Percentiles rank a stretch among this genome's conserved stretches.
phyloP scores from a whole-genome alignment of 1,140 invertebrate genomes.

The Pomacea maculata region DNA sequence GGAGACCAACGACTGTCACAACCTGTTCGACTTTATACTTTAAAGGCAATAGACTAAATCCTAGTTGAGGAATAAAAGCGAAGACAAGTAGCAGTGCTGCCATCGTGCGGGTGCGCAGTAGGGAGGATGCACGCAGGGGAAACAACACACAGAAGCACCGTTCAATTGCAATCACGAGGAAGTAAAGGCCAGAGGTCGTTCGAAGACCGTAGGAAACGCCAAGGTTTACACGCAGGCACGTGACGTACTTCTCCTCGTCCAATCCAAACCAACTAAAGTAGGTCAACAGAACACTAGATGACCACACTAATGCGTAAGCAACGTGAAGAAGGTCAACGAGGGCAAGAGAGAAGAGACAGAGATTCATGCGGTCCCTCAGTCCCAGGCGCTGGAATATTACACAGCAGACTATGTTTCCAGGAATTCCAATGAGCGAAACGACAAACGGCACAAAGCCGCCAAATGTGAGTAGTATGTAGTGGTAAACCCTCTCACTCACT shows the following conservation, averaged over 20 bases:
- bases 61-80: neutral
- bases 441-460: no score
- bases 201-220: neutral
- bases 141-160: conserved; percentile 1
- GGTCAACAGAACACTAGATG: neutral
- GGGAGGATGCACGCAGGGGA: neutral
- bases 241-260: neutral
- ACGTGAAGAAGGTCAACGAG: neutral
- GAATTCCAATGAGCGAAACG: neutral
- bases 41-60: neutral
- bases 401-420: conserved; percentile 6
- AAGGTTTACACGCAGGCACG: neutral
- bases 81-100: neutral
- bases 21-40: neutral
- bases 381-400: neutral
- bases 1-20: neutral
- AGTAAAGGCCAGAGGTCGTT: neutral
- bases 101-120: neutral
- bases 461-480: no score
- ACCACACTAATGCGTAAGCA: neutral
- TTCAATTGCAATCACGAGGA: neutral
- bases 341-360: conserved; percentile 2
- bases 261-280: neutral
- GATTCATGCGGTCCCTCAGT: conserved; percentile 6
- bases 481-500: no score